A percentile compares a stretch with the other conserved stretches of the same genome.
Evolutionary conservation across 2,888 invertebrate genomes (phyloP).

Genomic region (Pheosia tremula): DNA sequence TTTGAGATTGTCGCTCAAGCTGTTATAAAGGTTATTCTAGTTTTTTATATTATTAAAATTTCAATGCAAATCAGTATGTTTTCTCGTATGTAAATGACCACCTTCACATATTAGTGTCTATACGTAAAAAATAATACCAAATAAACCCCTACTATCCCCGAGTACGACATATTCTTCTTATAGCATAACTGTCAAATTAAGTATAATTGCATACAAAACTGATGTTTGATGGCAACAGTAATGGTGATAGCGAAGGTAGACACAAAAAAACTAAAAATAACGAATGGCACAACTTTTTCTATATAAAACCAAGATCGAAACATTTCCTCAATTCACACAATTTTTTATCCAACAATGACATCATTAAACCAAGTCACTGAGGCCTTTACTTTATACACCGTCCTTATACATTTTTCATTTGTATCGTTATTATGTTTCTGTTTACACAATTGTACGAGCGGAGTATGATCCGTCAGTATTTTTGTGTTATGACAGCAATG

Average conservation of each 20-base stretch:
- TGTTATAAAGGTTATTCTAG: not conserved
- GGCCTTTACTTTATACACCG: no score
- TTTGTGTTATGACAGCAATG: slow-evolving; percentile 19
- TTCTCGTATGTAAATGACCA: no score
- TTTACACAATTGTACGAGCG: slow-evolving; percentile 27
- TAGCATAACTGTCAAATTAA: no score
- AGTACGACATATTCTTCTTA: no score
- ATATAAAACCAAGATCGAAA: not conserved
- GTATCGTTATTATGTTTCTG: slow-evolving; percentile 6
- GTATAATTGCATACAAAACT: not conserved
- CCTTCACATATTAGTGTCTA: no score
- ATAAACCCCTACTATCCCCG: no score
- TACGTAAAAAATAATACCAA: no score
- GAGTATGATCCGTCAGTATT: slow-evolving; percentile 15
- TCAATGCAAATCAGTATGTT: no score
- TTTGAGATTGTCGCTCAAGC: slow-evolving; percentile 39
- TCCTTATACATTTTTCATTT: not conserved
- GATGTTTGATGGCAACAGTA: not conserved
- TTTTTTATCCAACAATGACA: slow-evolving; percentile 6
- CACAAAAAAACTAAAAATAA: not conserved
- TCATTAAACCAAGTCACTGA: slow-evolving; percentile 12
- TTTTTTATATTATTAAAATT: not conserved
- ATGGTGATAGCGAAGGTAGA: not conserved
- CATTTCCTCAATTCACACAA: slow-evolving; percentile 7
- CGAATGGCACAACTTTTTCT: slow-evolving; percentile 1